These are phyloP conservation scores for Epizoanthus ramosus DNA, from an alignment of 92 coral and sea anemone species.

Conservation along the genomic window DNA sequence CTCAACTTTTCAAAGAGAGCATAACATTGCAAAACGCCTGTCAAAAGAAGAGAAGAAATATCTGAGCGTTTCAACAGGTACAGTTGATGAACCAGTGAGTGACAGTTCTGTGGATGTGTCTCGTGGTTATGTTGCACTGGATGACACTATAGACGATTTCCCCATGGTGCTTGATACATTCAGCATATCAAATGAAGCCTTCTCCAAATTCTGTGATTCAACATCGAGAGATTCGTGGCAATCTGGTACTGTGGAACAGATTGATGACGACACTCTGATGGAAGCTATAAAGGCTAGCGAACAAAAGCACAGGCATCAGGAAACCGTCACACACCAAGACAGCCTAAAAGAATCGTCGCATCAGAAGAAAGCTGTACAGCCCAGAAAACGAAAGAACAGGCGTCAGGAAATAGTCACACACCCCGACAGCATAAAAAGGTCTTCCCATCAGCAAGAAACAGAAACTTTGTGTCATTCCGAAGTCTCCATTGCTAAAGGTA, in stretches of 20 bases:
- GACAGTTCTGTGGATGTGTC: background rate
- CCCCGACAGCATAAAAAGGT: too few species aligned
- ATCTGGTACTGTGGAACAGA: background rate
- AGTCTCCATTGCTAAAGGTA: too few species aligned
- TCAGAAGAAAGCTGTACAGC: background rate
- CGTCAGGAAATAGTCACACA: too few species aligned
- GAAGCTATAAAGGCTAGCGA: too few species aligned
- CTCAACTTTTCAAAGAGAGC: background rate
- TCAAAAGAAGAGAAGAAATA: background rate
- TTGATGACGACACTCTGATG: background rate
- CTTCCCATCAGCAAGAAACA: too few species aligned
- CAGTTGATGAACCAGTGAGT: background rate
- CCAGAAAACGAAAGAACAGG: background rate
- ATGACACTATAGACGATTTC: constrained; percentile 2
- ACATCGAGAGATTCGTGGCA: too few species aligned
- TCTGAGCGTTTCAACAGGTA: background rate
- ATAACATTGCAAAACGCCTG: background rate
- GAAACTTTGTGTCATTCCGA: too few species aligned
- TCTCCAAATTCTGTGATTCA: background rate
- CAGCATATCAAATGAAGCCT: constrained; percentile 19
- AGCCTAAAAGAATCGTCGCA: background rate
- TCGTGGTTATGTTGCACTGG: background rate
- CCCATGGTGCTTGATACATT: constrained; percentile 2
- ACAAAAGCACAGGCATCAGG: background rate
- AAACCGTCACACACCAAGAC: background rate